Evolutionary conservation across 2,888 invertebrate species (phyloP), one percentile per base, ranked within the genome.

Genomic region (Sceliomorpha sp.): DNA sequence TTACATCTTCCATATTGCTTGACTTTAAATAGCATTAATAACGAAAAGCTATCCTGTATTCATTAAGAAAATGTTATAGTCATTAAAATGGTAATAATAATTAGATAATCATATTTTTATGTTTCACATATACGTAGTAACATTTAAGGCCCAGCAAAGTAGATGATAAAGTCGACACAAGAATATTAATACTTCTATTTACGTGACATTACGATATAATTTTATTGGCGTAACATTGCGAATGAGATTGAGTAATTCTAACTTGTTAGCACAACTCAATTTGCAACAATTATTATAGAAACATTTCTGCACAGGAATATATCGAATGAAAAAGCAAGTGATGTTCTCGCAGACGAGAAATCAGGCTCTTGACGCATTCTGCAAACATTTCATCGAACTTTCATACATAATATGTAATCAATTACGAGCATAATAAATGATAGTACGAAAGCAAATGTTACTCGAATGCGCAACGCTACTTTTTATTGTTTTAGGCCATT

Each of bases 201-300:
- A 6, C 8, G 14, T n/a, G 14, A 6, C 8, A 14, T 36, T 15
- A 51, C n/a, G n/a, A 37, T 36, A 37, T 50, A 39, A 51, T 40
- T 39, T 39, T 29, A 29, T 31, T 20, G 29, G 29, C 6, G 5
- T 51, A 32, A 29, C 14, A 53, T 31, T 32, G 42, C 10, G 12
- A 17, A 1, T 13, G 6, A 51, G n/a, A 42, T 42, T 55, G 53
- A 34, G 53, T 44, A 40, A 53, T 29, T 12, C 13, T 5, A n/a
- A 29, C 14, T 53, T 20, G 40, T 53, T 32, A 40, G 40, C 32
- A 32, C 26, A 32, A 40, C 40, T 40, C 13, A 40, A 53, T 40
- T 53, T 32, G 20, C 20, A 51, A 51, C 24, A 40, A 32, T 40
- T 53, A 31, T 14, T 24, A 14, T 32, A 32, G 40, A 40, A 36